phyloP scores from a whole-genome alignment of 1,140 invertebrate genomes.

The Drosophila novamexicana region DNA sequence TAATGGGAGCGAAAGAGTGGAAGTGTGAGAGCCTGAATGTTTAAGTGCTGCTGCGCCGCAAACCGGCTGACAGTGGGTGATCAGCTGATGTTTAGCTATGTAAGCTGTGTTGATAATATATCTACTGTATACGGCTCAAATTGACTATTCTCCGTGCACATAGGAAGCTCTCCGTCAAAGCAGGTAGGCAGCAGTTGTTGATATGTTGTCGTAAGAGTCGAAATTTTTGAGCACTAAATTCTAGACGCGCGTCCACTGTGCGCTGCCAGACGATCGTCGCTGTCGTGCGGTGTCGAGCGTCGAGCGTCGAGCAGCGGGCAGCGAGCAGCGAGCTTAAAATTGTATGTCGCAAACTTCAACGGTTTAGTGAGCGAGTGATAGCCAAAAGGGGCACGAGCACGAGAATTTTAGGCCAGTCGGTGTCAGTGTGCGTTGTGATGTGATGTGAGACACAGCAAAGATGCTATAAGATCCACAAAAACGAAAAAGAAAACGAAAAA shows the following conservation, averaged over 20 bases:
- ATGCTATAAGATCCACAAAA: slow-evolving; percentile 26
- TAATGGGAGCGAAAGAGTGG: slow-evolving; percentile 47
- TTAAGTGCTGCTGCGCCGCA: slow-evolving; percentile 7
- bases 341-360: slow-evolving; percentile 56
- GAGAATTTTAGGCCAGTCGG: slow-evolving; percentile 21
- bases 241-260: slow-evolving; percentile 28
- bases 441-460: slow-evolving; percentile 36
- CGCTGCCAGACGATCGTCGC: slow-evolving; percentile 35
- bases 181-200: no score
- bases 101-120: background rate
- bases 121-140: background rate
- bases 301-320: slow-evolving; percentile 4
- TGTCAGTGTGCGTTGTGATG: slow-evolving; percentile 42
- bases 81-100: background rate
- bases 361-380: slow-evolving; percentile 62
- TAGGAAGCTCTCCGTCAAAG: background rate
- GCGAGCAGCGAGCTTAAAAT: slow-evolving; percentile 55
- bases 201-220: background rate
- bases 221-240: background rate
- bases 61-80: slow-evolving; percentile 34
- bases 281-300: slow-evolving; percentile 5
- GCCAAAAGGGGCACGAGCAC: slow-evolving; percentile 40
- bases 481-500: slow-evolving; percentile 4
- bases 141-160: background rate
- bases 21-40: slow-evolving; percentile 17